Evolutionary conservation across 2,797 vertebrate genomes (phyloP).

Genomic region (Dicrostonyx torquatus): DNA sequence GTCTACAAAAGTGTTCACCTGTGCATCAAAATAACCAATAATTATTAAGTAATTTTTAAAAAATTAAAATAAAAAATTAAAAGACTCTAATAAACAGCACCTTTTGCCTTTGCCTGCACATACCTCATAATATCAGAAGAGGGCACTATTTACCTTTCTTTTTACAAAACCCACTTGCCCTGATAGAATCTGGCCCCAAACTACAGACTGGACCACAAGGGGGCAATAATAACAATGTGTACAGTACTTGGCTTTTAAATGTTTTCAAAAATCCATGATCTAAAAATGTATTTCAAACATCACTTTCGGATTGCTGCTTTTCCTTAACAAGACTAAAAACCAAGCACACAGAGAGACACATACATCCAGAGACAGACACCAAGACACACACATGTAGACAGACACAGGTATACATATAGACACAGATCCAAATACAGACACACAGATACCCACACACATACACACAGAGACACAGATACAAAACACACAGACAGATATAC

Average conservation of each 20-base stretch:
- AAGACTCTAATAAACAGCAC: background rate
- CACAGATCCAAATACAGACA: background rate
- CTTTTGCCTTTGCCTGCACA: background rate
- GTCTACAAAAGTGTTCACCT: slow-evolving; percentile 24
- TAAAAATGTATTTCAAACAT: slow-evolving; percentile 56
- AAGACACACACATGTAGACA: background rate
- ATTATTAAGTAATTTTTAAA: background rate
- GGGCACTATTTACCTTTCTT: slow-evolving; percentile 44
- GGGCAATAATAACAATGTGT: background rate
- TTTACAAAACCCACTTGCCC: background rate
- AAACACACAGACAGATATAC: background rate
- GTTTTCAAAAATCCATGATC: slow-evolving; percentile 48
- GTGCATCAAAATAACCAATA: background rate
- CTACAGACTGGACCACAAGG: background rate
- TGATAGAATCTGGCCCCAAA: background rate
- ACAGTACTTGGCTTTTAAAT: slow-evolving; percentile 23
- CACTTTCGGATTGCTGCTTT: slow-evolving; percentile 13
- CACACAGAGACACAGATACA: background rate
- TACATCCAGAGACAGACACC: background rate
- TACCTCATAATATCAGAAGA: slow-evolving; percentile 39
- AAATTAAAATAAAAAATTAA: background rate
- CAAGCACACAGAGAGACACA: background rate
- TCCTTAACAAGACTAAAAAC: slow-evolving; percentile 33
- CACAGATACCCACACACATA: background rate
- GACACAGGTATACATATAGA: background rate